phyloP scores from a whole-genome alignment of 2,797 vertebrate species.

The Sebastes umbrosus region DNA sequence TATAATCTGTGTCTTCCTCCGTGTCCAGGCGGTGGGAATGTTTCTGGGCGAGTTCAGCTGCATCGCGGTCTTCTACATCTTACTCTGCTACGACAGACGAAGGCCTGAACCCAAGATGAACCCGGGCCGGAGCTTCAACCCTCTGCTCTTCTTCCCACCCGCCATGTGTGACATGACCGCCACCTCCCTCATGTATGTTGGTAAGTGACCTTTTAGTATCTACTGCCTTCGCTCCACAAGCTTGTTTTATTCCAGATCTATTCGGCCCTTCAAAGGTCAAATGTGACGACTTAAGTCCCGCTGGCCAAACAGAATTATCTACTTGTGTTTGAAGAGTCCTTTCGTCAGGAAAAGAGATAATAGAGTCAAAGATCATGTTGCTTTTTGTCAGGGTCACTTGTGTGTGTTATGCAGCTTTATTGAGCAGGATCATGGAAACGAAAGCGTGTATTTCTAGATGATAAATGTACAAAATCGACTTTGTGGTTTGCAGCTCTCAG shows the following conservation, averaged over 20 bases:
- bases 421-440: not conserved
- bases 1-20: not conserved
- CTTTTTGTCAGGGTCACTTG: not conserved
- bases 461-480: not conserved
- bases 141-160: constrained; percentile 90
- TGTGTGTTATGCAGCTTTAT: not conserved
- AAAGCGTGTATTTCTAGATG: not conserved
- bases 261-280: not conserved
- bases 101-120: constrained; percentile 78
- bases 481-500: constrained; percentile 83
- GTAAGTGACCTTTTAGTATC: constrained; percentile 73
- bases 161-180: constrained; percentile 93
- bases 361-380: not conserved
- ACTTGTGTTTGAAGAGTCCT: not conserved
- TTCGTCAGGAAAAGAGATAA: not conserved
- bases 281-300: not conserved
- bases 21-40: constrained; percentile 90
- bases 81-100: constrained; percentile 80
- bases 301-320: not conserved
- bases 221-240: not conserved
- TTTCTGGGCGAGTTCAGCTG: constrained; percentile 94
- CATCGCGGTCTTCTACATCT: constrained; percentile 87
- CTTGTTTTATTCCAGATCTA: not conserved
- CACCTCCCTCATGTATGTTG: constrained; percentile 96
- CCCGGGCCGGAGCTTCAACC: constrained; percentile 84